These are phyloP conservation scores for Trachythela sp. DNA, from an alignment of 64 coral and sea anemone species.

Conservation along the genomic window DNA sequence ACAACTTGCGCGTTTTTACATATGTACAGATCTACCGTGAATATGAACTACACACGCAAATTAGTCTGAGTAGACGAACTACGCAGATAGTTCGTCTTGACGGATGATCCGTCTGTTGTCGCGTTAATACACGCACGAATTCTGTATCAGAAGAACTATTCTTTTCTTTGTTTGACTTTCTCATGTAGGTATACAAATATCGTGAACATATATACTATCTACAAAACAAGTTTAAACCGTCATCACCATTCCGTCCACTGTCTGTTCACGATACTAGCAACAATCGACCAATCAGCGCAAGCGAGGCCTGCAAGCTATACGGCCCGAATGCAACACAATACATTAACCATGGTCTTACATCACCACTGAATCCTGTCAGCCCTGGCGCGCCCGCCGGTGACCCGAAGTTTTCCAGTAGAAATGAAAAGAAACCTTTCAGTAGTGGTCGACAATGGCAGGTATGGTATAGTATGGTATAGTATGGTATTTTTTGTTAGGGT, in stretches of 20 bases:
- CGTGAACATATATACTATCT: slow-evolving; percentile 92
- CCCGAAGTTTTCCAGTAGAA: background rate
- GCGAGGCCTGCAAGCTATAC: slow-evolving; percentile 70
- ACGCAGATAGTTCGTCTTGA: too few species aligned
- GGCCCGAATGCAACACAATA: slow-evolving; percentile 87
- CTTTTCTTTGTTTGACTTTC: too few species aligned
- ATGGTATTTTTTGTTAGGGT: background rate
- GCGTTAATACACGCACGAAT: too few species aligned
- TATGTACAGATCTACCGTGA: too few species aligned
- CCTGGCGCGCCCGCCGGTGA: background rate
- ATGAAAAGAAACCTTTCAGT: background rate
- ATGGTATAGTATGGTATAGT: background rate
- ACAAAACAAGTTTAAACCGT: slow-evolving; percentile 75
- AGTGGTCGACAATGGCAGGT: slow-evolving; percentile 10
- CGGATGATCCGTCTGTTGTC: too few species aligned
- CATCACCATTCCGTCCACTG: slow-evolving; percentile 38
- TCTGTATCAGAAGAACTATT: too few species aligned
- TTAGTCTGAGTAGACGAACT: too few species aligned
- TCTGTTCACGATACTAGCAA: slow-evolving; percentile 29
- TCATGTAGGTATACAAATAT: slow-evolving; percentile 87
- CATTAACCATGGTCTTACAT: slow-evolving; percentile 53
- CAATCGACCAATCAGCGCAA: slow-evolving; percentile 23
- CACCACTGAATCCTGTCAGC: slow-evolving; percentile 3
- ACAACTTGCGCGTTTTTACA: background rate
- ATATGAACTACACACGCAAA: too few species aligned